phyloP scores from a whole-genome alignment of 2,113 vertebrate species.

The Sylvietta virens region DNA sequence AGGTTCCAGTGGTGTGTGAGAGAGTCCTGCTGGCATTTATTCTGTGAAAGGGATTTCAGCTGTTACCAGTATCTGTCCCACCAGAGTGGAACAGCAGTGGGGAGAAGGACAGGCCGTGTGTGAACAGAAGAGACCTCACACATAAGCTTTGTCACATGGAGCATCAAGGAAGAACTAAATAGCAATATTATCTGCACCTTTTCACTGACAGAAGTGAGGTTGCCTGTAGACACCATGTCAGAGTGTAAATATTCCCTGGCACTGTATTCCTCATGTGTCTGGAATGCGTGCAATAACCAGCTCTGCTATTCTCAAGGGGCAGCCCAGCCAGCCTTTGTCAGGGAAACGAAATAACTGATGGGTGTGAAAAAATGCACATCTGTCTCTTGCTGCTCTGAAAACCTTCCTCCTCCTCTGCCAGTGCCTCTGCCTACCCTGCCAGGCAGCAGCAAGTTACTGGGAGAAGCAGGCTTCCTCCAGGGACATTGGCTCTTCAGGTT shows the following conservation, averaged over 20 bases:
- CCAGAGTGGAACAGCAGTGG: background rate
- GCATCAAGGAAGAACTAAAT: background rate
- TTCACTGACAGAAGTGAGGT: background rate
- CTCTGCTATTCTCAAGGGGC: background rate
- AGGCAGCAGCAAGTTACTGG: background rate
- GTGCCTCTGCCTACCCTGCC: background rate
- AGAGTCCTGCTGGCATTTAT: background rate
- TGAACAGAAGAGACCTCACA: background rate
- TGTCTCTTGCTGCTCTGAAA: background rate
- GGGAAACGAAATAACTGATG: background rate
- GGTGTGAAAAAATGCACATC: background rate
- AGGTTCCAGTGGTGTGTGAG: background rate
- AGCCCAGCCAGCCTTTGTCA: background rate
- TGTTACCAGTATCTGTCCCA: accelerated
- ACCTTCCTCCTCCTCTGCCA: background rate
- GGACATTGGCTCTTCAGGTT: background rate
- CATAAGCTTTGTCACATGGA: background rate
- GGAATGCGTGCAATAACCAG: background rate
- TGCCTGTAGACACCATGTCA: background rate
- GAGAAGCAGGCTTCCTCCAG: background rate
- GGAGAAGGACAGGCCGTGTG: background rate
- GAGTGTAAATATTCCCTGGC: background rate
- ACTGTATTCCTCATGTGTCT: background rate
- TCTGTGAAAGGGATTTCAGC: background rate
- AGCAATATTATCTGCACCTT: background rate